A percentile compares a stretch with the other conserved stretches of the same genome.
Conservation (phyloP, 2,797 vertebrate species). For the Heterohyrax brucei region DNA sequence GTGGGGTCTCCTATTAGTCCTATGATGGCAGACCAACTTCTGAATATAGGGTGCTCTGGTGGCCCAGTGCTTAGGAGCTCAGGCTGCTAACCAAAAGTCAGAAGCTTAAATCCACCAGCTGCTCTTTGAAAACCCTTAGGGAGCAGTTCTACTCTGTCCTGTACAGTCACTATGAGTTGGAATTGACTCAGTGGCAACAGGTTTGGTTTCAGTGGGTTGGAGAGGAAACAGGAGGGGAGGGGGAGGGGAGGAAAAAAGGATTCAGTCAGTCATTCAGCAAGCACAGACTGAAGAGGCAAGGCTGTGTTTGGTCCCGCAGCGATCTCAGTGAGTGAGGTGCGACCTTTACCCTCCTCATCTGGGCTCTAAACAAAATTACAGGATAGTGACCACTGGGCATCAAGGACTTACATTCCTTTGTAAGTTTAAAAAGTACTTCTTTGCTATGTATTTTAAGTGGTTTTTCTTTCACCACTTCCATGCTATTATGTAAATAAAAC, state of each 20-base stretch:
- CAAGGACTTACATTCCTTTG: background rate
- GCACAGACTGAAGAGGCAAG: background rate
- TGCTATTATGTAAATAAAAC: background rate
- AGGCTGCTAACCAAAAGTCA: no score
- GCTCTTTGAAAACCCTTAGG: background rate
- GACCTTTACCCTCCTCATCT: background rate
- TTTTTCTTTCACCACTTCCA: background rate
- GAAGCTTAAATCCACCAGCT: no score
- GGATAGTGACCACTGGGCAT: background rate
- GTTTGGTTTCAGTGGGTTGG: background rate
- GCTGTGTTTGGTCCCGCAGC: background rate
- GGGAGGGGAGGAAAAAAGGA: background rate
- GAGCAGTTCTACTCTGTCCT: background rate
- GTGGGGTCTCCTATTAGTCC: background rate
- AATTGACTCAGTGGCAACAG: background rate
- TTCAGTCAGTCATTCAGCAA: background rate
- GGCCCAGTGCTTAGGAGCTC: no score
- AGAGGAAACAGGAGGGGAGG: background rate
- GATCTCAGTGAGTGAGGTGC: background rate
- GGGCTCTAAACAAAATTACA: background rate
- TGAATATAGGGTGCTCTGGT: no score
- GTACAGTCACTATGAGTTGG: background rate
- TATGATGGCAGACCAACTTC: no score
- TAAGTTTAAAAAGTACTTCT: no score
- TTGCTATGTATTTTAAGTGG: constrained; percentile 1